Evolutionary conservation across 2,888 invertebrate species (phyloP).

Genomic region (Harpalus rubripes): DNA sequence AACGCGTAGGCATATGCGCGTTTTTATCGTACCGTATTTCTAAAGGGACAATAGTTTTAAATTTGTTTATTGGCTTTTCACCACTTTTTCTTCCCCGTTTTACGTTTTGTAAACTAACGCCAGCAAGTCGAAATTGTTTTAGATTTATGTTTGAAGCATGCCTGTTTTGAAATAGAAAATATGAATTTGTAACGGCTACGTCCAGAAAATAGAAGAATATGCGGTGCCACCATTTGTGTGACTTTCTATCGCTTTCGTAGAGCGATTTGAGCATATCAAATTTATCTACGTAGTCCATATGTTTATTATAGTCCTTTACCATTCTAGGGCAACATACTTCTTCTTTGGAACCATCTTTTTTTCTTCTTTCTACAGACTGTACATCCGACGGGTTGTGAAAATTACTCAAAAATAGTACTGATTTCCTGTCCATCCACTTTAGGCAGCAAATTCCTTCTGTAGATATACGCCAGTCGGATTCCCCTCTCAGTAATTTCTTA

Average conservation of each 20-base stretch:
- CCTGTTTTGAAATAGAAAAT: too few relatives aligned
- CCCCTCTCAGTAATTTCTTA: slow-evolving; percentile 68
- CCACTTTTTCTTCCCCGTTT: too few relatives aligned
- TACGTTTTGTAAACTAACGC: too few relatives aligned
- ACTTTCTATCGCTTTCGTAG: slow-evolving; percentile 3
- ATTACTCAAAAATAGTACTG: slow-evolving; percentile 68
- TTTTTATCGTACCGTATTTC: too few relatives aligned
- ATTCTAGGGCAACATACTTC: slow-evolving; percentile 67
- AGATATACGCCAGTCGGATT: slow-evolving; percentile 69
- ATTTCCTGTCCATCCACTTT: slow-evolving; percentile 70
- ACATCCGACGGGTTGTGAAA: slow-evolving; percentile 64
- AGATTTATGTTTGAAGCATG: too few relatives aligned
- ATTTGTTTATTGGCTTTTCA: too few relatives aligned
- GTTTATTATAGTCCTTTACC: slow-evolving; percentile 68
- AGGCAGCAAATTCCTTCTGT: slow-evolving; percentile 68
- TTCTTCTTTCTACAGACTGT: slow-evolving; percentile 64
- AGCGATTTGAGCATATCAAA: slow-evolving; percentile 67
- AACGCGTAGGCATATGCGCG: too few relatives aligned
- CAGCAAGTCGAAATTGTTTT: too few relatives aligned
- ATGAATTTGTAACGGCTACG: slow-evolving; percentile 7
- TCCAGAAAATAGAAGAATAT: neutral
- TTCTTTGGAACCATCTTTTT: slow-evolving; percentile 64
- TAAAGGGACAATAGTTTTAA: too few relatives aligned
- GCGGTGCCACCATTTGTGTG: slow-evolving; percentile 10
- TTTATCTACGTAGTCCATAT: slow-evolving; percentile 69